Conservation (phyloP, 2,888 invertebrate genomes). For the Ornithoptera alexandrae region DNA sequence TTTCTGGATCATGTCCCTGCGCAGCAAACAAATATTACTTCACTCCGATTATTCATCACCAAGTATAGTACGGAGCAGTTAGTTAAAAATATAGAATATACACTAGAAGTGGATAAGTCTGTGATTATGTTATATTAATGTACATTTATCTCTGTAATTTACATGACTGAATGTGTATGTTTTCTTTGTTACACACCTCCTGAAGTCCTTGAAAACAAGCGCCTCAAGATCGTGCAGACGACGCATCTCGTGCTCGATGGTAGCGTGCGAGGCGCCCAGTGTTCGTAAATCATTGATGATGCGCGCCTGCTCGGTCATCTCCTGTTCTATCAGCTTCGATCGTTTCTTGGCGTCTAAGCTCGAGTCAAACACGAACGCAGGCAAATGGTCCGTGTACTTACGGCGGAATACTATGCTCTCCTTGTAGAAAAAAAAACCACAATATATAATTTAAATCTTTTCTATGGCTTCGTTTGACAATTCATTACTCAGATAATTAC, state of each 20-base stretch:
- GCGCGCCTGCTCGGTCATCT: conserved; percentile 98
- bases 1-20: conserved; percentile 95
- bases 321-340: conserved; percentile 95
- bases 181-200: conserved; percentile 73
- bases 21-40: conserved; percentile 16
- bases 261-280: conserved; percentile 92
- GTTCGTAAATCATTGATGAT: conserved; percentile 95
- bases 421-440: conserved; percentile 48
- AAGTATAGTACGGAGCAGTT: no score
- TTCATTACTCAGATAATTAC: no score
- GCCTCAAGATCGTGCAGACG: conserved; percentile 95
- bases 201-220: conserved; percentile 86
- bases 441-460: background rate
- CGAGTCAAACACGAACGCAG: conserved; percentile 91
- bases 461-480: no score
- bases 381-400: conserved; percentile 87
- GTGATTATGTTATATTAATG: no score
- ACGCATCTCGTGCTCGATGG: conserved; percentile 95
- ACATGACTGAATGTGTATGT: no score
- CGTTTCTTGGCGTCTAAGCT: conserved; percentile 89
- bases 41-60: no score
- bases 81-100: no score
- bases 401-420: conserved; percentile 85
- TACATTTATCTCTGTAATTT: no score
- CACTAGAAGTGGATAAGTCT: no score